Conservation (phyloP, 1,140 invertebrate species). For the Drosophila melanica region DNA sequence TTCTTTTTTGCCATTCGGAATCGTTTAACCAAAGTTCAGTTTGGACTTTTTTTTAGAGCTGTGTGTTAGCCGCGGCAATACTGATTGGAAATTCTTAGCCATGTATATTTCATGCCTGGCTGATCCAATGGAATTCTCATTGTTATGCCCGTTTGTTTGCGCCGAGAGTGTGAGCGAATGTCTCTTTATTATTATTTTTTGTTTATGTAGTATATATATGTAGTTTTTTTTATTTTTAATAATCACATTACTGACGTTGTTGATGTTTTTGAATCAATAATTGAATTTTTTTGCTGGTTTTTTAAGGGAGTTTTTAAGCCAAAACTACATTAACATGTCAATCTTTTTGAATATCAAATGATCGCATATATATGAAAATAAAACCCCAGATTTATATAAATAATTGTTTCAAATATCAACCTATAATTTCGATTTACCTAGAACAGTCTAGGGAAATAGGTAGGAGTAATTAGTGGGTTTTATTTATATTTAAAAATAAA, state of each 20-base stretch:
- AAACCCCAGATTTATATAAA: no score
- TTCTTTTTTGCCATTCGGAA: constrained; percentile 29
- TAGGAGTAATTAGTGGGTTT: no score
- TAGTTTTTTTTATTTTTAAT: constrained; percentile 6
- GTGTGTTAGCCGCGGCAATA: background rate
- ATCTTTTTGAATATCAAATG: constrained; percentile 5
- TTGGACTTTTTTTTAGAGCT: constrained; percentile 2
- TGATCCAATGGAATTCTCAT: constrained; percentile 61
- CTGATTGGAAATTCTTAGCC: constrained; percentile 61
- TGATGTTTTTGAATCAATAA: constrained; percentile 38
- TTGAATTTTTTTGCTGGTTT: constrained; percentile 42
- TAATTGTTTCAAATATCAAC: no score
- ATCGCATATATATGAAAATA: background rate
- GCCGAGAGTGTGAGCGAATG: constrained; percentile 16
- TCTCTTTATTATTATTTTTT: constrained; percentile 2
- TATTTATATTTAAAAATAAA: no score
- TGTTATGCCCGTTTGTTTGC: constrained; percentile 35
- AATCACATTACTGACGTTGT: background rate
- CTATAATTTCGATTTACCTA: no score
- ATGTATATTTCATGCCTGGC: constrained; percentile 71
- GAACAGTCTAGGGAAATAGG: no score
- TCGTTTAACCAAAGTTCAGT: background rate
- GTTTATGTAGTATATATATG: constrained; percentile 10
- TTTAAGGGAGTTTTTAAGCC: constrained; percentile 9
- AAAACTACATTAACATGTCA: constrained; percentile 32